Evolutionary conservation across 2,888 invertebrate genomes (phyloP).

Genomic region (Sminthurinus aureus): DNA sequence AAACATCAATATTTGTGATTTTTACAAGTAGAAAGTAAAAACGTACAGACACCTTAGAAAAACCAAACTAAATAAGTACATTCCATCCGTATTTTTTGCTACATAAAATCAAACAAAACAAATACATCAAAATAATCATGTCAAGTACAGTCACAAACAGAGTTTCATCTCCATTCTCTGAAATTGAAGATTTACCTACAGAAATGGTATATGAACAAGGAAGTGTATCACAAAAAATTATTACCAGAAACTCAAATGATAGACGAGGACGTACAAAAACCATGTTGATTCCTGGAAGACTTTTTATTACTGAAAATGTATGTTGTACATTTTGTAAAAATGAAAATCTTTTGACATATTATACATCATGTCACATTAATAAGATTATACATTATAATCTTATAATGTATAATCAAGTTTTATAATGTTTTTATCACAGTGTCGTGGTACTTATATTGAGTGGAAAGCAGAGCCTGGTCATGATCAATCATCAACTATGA

Average conservation of each 20-base stretch:
- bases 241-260: constrained; percentile 32
- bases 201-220: constrained; percentile 59
- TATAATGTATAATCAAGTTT: too few relatives aligned
- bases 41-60: too few relatives aligned
- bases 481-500: background rate
- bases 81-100: too few relatives aligned
- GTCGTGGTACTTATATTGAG: constrained; percentile 73
- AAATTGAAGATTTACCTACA: constrained; percentile 39
- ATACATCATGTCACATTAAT: too few relatives aligned
- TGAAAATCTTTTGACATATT: too few relatives aligned
- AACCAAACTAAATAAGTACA: too few relatives aligned
- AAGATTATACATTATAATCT: too few relatives aligned
- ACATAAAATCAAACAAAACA: too few relatives aligned
- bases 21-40: too few relatives aligned
- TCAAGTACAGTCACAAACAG: constrained; percentile 17
- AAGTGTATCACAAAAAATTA: constrained; percentile 56
- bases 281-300: constrained; percentile 55
- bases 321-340: constrained; percentile 15
- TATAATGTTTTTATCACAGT: constrained; percentile 16
- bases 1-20: too few relatives aligned
- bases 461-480: constrained; percentile 79
- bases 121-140: too few relatives aligned
- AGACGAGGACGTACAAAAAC: constrained; percentile 49
- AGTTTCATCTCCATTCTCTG: constrained; percentile 37
- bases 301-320: constrained; percentile 59